A percentile compares a stretch with the other conserved stretches of the same genome.
phyloP scores from a whole-genome alignment of 2,797 vertebrate species.

The Schizothorax lantsangensis region DNA sequence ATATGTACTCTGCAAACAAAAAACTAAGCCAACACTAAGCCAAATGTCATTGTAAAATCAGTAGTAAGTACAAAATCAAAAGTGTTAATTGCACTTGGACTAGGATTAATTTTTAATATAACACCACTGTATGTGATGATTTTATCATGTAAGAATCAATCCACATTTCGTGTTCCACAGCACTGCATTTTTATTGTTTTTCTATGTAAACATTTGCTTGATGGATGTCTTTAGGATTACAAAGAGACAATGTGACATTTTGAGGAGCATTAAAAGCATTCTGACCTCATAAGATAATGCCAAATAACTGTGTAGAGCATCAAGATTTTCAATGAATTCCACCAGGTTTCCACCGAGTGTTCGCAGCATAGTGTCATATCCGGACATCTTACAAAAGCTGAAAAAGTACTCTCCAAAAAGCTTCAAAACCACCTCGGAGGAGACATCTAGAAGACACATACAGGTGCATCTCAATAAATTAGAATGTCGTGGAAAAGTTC shows the following conservation, averaged over 20 bases:
- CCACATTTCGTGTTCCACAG: background rate
- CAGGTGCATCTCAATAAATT: too few species aligned
- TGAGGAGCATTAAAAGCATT: background rate
- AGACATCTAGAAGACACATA: constrained; percentile 65
- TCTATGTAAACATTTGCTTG: background rate
- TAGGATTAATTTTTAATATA: background rate
- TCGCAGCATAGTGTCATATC: constrained; percentile 83
- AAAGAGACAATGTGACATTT: background rate
- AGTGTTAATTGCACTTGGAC: background rate
- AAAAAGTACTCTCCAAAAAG: constrained; percentile 86
- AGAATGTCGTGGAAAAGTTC: too few species aligned
- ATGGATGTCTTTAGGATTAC: background rate
- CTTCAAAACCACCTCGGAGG: constrained; percentile 78
- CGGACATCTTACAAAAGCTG: constrained; percentile 83
- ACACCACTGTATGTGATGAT: background rate
- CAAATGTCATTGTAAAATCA: background rate
- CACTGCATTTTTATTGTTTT: background rate
- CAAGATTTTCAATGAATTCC: constrained; percentile 85
- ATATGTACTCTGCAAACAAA: background rate
- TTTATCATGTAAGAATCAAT: background rate
- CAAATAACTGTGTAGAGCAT: constrained; percentile 84
- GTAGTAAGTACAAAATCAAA: background rate
- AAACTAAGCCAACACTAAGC: background rate
- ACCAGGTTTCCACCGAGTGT: constrained; percentile 81
- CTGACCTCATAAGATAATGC: constrained; percentile 83